Conservation (phyloP, 1,140 invertebrate species). For the Sycophila sp. region DNA sequence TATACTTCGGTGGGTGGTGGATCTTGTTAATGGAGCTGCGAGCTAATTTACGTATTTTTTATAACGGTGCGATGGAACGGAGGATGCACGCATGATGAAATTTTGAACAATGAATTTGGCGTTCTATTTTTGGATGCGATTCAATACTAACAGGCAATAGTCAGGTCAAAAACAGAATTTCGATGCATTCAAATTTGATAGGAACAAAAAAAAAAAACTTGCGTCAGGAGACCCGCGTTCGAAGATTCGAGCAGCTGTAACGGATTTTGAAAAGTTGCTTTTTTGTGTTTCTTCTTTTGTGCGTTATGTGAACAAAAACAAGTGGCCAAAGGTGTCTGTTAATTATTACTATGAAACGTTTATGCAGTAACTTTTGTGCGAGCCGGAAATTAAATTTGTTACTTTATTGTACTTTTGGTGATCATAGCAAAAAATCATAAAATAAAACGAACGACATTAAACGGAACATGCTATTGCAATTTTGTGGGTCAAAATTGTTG, state of each 20-base stretch:
- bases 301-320: neutral
- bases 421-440: too few species aligned
- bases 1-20: neutral
- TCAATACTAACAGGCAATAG: conserved; percentile 1
- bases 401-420: conserved; percentile 15
- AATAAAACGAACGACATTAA: too few species aligned
- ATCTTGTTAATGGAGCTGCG: neutral
- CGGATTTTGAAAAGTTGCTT: conserved; percentile 20
- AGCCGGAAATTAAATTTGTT: conserved; percentile 23
- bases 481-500: conserved; percentile 19
- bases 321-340: conserved; percentile 5
- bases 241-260: conserved; percentile 33
- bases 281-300: neutral
- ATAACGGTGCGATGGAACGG: neutral
- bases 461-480: neutral
- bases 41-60: neutral
- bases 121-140: neutral
- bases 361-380: conserved; percentile 11
- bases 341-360: conserved; percentile 3
- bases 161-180: neutral
- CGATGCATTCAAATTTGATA: neutral
- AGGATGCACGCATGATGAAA: neutral
- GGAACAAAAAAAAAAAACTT: conserved; percentile 1
- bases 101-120: neutral
- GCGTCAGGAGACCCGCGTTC: conserved; percentile 20